These are phyloP conservation scores for Aspidapion aeneum DNA, from an alignment of 2,888 invertebrate genomes.

Conservation along the genomic window DNA sequence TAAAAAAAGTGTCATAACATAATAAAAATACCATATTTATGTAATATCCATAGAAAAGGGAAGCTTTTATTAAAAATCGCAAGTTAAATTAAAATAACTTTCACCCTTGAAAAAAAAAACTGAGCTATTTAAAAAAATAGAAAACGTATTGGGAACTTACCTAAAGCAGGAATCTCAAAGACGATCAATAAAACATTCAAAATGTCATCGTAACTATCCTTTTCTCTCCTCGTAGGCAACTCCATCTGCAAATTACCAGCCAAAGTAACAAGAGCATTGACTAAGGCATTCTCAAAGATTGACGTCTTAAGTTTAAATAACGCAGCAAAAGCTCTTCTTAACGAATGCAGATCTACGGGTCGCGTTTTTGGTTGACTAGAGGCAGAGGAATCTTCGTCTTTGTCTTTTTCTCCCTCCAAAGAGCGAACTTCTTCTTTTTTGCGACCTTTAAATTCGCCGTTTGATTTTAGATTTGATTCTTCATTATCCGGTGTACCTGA, in stretches of 20 bases:
- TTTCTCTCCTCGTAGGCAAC: constrained; percentile 48
- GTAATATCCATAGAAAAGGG: no score
- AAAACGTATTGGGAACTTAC: constrained; percentile 33
- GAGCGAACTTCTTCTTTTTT: constrained; percentile 72
- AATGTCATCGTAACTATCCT: constrained; percentile 51
- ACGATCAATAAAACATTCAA: constrained; percentile 53
- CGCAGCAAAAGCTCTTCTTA: constrained; percentile 63
- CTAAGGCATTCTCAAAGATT: constrained; percentile 59
- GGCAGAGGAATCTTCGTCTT: constrained; percentile 76
- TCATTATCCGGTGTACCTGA: background rate
- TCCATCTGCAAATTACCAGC: constrained; percentile 72
- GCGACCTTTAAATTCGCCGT: constrained; percentile 47
- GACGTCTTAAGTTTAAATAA: constrained; percentile 44
- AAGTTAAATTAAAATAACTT: no score
- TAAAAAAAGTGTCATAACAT: no score
- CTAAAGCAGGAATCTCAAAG: constrained; percentile 47
- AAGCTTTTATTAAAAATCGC: no score
- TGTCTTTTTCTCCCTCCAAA: constrained; percentile 77
- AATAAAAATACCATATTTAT: no score
- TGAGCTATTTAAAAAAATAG: no score
- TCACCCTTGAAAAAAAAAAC: no score
- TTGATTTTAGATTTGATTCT: background rate
- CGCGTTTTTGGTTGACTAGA: constrained; percentile 35
- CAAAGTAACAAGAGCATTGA: constrained; percentile 69
- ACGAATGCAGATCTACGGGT: constrained; percentile 67